Evolutionary conservation across 2,888 invertebrate species (phyloP), one percentile per base, ranked within the genome.

Genomic region (Pristionchus maxplancki): DNA sequence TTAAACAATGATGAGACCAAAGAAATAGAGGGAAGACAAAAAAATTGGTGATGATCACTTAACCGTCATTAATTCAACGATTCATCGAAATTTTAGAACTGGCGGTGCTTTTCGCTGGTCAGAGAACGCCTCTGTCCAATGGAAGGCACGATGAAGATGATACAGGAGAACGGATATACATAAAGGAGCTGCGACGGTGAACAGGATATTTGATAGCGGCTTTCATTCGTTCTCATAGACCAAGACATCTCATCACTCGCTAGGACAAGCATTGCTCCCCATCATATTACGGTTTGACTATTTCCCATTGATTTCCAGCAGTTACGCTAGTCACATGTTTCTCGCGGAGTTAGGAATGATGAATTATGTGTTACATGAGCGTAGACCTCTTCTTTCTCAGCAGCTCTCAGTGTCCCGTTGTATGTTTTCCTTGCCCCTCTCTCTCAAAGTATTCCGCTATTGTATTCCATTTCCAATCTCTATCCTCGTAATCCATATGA

Each of bases 101-200:
- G 8, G 86, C 86, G 34, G 86, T 71, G 17, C 28, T 71, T 15
- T 50, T 87, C 24, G 34, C n/a, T 11, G 86, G 71, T 50, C 86
- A 87, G 31, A 13, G 40, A n/a, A 13, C 28, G 13, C 86, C 67
- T 0, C 31, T 37, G 4, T 40, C 62, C 15, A 40, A 40, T 24
- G 50, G 53, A 50, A 24, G 20, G 5, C 15, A 83, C 24, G 37
- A 85, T 13, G 86, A 87, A 34, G 71, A 48, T 11, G 67, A 78
- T 15, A 78, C 44, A n/a, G 78, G 78, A 28, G 86, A 87, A 50
- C 67, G 86, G 24, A 87, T 87, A 28, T 87, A 87, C 50, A 87
- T 87, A 44, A 87, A 87, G 86, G 86, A 87, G 34, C 71, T 87
- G n/a, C 67, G 86, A 28, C 28, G 86, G 50, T 87, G 64, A 84